Conservation (phyloP, 2,113 vertebrate genomes). For the Tapirus terrestris region DNA sequence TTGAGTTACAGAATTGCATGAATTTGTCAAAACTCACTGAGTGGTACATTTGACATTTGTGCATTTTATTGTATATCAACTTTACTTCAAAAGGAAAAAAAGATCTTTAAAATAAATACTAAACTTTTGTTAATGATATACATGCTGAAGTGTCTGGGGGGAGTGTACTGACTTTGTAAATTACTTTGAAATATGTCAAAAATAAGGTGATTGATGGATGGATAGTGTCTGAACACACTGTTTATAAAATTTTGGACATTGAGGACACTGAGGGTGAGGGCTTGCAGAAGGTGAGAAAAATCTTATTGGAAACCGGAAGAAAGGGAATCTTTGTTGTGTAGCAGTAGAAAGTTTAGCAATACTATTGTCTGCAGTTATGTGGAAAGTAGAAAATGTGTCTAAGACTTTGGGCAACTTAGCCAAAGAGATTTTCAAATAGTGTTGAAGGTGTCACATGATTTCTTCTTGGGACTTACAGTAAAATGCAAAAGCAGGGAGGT, state of each 20-base stretch:
- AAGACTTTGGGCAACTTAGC: background rate
- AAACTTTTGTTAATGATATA: background rate
- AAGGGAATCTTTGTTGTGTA: background rate
- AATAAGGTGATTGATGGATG: background rate
- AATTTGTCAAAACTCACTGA: background rate
- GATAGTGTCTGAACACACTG: background rate
- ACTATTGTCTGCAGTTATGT: background rate
- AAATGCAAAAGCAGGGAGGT: background rate
- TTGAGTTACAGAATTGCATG: background rate
- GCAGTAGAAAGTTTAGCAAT: background rate
- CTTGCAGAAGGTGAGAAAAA: background rate
- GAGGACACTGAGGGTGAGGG: background rate
- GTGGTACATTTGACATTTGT: background rate
- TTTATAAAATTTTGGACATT: background rate
- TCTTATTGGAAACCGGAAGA: background rate
- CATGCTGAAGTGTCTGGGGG: background rate
- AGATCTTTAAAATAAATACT: background rate
- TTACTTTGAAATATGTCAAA: slow-evolving; percentile 1
- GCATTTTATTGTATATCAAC: background rate
- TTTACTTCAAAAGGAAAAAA: slow-evolving; percentile 20
- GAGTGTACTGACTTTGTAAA: background rate
- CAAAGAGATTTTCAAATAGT: slow-evolving; percentile 1
- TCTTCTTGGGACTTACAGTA: background rate
- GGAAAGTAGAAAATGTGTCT: background rate
- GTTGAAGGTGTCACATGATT: background rate